phyloP scores from a whole-genome alignment of 2,888 invertebrate species.

The Drosophila acutilabella region DNA sequence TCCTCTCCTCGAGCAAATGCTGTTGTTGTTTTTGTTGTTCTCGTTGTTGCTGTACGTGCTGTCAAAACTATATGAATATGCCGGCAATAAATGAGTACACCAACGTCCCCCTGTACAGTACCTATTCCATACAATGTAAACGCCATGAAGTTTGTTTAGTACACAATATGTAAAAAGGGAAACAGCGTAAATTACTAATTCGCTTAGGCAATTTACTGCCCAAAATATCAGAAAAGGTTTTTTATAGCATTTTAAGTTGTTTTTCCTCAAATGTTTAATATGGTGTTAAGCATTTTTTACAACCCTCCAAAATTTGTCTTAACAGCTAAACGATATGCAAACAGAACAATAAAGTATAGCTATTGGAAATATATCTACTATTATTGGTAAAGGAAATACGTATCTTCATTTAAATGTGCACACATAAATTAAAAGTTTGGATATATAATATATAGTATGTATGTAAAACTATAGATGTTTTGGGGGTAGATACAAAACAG shows the following conservation, averaged over 20 bases:
- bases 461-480: too few species aligned
- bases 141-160: constrained; percentile 23
- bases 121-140: constrained; percentile 16
- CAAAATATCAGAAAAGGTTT: constrained; percentile 14
- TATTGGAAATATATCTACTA: too few species aligned
- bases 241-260: constrained; percentile 29
- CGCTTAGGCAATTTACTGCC: constrained; percentile 8
- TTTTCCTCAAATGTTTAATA: constrained; percentile 37
- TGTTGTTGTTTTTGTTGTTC: constrained; percentile 25
- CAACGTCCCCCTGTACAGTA: background rate
- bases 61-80: constrained; percentile 71
- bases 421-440: too few species aligned
- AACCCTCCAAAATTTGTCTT: constrained; percentile 11
- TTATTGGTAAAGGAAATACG: too few species aligned
- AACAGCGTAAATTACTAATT: constrained; percentile 30
- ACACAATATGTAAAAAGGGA: constrained; percentile 6
- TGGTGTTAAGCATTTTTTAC: constrained; percentile 41
- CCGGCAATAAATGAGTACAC: constrained; percentile 44
- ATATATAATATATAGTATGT: too few species aligned
- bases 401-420: too few species aligned
- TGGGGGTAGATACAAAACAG: too few species aligned
- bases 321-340: background rate
- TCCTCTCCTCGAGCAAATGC: background rate
- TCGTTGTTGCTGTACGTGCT: constrained; percentile 44
- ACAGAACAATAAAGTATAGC: background rate